Conservation (phyloP, 2,797 vertebrate species). For the Eurystomus glaucurus region DNA sequence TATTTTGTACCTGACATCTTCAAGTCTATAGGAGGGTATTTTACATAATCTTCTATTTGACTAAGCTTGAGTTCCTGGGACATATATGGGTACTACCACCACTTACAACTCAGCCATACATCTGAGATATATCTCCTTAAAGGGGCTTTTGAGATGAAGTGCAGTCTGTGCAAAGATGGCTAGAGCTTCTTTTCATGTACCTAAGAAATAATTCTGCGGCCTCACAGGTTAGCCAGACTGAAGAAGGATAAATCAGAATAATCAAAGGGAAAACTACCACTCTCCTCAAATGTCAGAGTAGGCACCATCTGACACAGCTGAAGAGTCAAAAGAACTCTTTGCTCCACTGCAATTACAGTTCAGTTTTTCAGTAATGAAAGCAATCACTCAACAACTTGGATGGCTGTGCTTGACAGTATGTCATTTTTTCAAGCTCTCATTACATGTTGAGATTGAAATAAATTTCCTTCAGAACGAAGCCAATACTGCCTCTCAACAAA, state of each 20-base stretch:
- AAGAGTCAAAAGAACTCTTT: neutral
- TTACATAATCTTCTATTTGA: neutral
- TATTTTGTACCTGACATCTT: neutral
- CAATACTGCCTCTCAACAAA: neutral
- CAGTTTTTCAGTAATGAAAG: neutral
- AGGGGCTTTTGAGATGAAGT: neutral
- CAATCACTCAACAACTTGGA: neutral
- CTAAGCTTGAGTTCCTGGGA: neutral
- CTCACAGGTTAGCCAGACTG: neutral
- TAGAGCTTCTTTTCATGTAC: neutral
- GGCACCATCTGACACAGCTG: neutral
- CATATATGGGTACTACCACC: neutral
- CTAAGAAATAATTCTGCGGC: neutral
- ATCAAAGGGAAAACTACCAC: neutral
- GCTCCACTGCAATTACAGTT: neutral
- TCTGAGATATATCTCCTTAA: neutral
- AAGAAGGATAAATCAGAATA: neutral
- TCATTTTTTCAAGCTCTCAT: neutral
- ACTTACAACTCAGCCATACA: neutral
- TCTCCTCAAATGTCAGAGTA: neutral
- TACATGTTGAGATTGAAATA: neutral
- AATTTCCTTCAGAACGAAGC: neutral
- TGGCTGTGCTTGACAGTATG: rapidly evolving
- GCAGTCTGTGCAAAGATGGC: neutral
- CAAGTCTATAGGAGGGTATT: neutral